Percentiles rank a stretch among this genome's conserved stretches.
Conservation (phyloP, 1,140 invertebrate species). For the Pentalonia nigronervosa region DNA sequence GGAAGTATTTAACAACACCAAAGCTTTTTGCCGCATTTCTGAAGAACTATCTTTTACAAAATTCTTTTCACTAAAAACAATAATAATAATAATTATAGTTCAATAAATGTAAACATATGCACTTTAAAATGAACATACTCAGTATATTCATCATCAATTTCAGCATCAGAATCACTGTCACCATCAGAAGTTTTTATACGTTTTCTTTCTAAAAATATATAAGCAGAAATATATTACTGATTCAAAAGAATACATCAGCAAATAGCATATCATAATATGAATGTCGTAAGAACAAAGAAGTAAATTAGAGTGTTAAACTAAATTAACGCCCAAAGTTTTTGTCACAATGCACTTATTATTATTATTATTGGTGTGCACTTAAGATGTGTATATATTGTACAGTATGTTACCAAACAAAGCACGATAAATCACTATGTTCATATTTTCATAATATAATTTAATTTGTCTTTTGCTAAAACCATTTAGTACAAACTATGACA, state of each 20-base stretch:
- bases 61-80: constrained; percentile 69
- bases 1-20: constrained; percentile 78
- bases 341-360: too few relatives aligned
- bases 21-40: constrained; percentile 75
- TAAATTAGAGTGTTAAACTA: neutral
- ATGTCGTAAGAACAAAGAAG: neutral
- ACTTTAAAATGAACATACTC: constrained; percentile 11
- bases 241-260: neutral
- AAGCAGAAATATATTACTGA: neutral
- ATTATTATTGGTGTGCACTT: too few relatives aligned
- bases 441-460: too few relatives aligned
- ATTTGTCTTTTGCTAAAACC: too few relatives aligned
- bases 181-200: constrained; percentile 54
- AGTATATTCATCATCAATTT: constrained; percentile 47
- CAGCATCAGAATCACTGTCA: constrained; percentile 46
- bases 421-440: too few relatives aligned
- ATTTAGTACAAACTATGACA: too few relatives aligned
- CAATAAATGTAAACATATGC: neutral
- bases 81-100: neutral
- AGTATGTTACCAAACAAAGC: too few relatives aligned
- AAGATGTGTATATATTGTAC: too few relatives aligned
- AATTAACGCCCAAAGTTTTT: neutral
- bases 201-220: constrained; percentile 55
- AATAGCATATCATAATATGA: neutral
- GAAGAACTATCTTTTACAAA: constrained; percentile 75